phyloP scores from a whole-genome alignment of 2,113 vertebrate genomes.

The Brachyhypopomus occidentalis region DNA sequence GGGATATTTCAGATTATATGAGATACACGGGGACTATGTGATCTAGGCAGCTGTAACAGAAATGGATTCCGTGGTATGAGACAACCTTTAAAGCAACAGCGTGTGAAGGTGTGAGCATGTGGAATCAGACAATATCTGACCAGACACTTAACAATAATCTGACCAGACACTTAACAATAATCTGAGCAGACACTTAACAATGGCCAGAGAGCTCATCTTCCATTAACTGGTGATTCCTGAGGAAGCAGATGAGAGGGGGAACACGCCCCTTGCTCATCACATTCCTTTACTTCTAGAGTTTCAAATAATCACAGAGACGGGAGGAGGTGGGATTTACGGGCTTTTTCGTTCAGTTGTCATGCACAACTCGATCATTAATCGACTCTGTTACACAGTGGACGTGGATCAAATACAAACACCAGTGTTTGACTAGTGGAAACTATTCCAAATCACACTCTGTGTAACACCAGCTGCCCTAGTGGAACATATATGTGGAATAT shows the following conservation, averaged over 20 bases:
- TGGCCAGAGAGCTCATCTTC: neutral
- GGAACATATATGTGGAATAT: too few relatives aligned
- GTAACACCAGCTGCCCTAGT: too few relatives aligned
- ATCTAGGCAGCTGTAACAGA: neutral
- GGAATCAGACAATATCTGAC: neutral
- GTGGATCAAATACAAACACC: too few relatives aligned
- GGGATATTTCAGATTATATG: neutral
- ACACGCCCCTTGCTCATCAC: neutral
- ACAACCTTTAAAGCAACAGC: neutral
- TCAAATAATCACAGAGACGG: neutral
- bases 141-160: neutral
- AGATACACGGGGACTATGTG: neutral
- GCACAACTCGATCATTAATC: neutral
- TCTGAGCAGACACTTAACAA: neutral
- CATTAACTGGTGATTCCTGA: neutral
- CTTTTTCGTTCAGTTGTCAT: neutral
- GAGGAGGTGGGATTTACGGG: neutral
- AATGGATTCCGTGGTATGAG: neutral
- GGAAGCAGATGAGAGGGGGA: neutral
- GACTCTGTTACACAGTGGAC: too few relatives aligned
- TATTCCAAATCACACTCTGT: too few relatives aligned
- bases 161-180: neutral
- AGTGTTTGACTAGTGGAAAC: too few relatives aligned
- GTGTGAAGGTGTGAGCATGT: neutral
- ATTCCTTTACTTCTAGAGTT: neutral